Percentiles rank a stretch among this genome's conserved stretches.
These are phyloP conservation scores for Rhopalosiphum padi DNA, from an alignment of 1,140 invertebrate genomes.

Conservation along the genomic window DNA sequence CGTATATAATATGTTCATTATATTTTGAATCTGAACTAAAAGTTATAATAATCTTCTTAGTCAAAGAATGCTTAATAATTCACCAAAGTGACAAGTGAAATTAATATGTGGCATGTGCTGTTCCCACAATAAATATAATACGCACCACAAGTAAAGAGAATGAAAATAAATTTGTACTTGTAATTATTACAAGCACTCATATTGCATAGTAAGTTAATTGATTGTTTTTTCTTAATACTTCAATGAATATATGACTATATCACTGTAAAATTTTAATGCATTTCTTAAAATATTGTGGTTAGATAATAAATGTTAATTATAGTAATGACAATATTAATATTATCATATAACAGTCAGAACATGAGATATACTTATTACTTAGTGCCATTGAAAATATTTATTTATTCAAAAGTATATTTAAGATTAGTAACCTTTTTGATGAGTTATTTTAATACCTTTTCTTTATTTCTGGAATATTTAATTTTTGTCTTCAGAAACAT, in stretches of 20 bases:
- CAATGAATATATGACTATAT: not conserved
- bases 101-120: not conserved
- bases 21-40: not conserved
- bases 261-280: not conserved
- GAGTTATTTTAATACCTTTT: not conserved
- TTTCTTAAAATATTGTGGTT: not conserved
- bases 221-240: not conserved
- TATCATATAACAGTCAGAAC: not conserved
- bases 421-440: not conserved
- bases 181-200: not conserved
- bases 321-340: not conserved
- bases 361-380: not conserved
- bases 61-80: not conserved
- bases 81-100: not conserved
- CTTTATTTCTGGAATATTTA: not conserved
- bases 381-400: not conserved
- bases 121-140: not conserved
- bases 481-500: not conserved
- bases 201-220: not conserved
- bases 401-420: not conserved
- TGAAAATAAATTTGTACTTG: not conserved
- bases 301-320: not conserved
- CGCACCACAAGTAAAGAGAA: not conserved
- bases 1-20: not conserved
- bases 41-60: not conserved